Evolutionary conservation across 92 coral and sea anemone genomes (phyloP), one percentile per base, ranked within the genome.

Genomic region (Isaurus tuberculatus): DNA sequence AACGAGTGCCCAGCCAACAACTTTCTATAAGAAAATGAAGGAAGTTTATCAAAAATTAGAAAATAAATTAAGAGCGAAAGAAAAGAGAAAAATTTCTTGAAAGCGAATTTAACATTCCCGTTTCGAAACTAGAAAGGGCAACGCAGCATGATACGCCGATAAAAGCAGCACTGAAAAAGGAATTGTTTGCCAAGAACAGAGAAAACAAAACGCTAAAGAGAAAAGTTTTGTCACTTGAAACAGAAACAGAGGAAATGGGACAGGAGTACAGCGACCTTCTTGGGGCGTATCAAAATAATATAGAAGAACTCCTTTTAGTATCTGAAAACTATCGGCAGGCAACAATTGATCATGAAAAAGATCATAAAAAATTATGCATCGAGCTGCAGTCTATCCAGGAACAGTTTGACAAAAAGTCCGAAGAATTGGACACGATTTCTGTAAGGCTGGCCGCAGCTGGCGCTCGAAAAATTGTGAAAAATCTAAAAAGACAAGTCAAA

Each of bases 101-200:
- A 72, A 72, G 78, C 36, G 78, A 72, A 26, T 72, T 72, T 72
- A 72, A 72, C 8, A 72, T 72, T 72, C 40, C 78, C 78, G 61
- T 72, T 72, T 72, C 78, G 61, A 72, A 72, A 72, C 60, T 72
- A 72, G 78, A 72, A 72, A 72, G 78, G 43, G 78, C 78, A 72
- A 72, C 40, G 37, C 78, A 72, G 78, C 78, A 72, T 72, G 78
- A 44, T 72, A 72, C 78, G 26, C 78, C 61, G 60, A 72, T 58
- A 72, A 72, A 72, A 44, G 61, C 60, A 72, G 78, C 36, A 72
- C 37, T 72, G 78, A 72, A 72, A 72, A 72, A 44, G 78, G 78
- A 72, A 72, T 6, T 72, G 78, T 72, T 72, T 72, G 61, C 78
- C 78, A 72, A 72, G 4, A 72, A 72, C 36, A 43, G 60, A 72